Evolutionary conservation across 2,888 invertebrate genomes (phyloP), one percentile per base, ranked within the genome.

Genomic region (Nomada goodeniana): DNA sequence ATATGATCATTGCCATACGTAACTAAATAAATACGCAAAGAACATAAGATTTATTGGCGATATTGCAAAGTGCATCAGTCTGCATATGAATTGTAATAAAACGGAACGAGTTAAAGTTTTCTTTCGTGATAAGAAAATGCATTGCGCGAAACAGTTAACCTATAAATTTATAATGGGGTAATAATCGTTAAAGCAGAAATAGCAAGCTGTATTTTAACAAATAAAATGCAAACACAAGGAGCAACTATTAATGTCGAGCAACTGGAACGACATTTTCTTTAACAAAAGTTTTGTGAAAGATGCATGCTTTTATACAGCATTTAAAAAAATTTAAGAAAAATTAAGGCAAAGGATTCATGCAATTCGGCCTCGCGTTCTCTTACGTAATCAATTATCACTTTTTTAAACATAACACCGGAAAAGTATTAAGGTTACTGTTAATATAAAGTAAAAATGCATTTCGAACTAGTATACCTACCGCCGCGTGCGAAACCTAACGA

Each of bases 401-500:
- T 2, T 2, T 53, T 36, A 10, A 11, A 13, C 5, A 18, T 59
- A 7, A 36, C 11, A 13, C 11, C 13, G 9, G 1, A 20, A 50
- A 55, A 44, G 4, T 9, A 20, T 15, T 1, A n/a, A 29, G 13
- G 1, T 42, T 64, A 52, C 10, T 10, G n/a, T 20, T 9, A 59
- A 44, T 13, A 36, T 0, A 15, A n/a, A 11, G 0, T 0, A 9
- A 44, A 75, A 50, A n/a, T 29, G 0, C 5, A 15, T 15, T 2
- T 1, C 0, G 11, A 26, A 53, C n/a, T 23, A 26, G 36, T 3
- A 44, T 50, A 89, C 90, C 75, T 84, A 91, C 91, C 90, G 88
- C 87, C 75, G 72, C 79, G 72, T 80, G 81, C 78, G 81, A 87
- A 88, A 89, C 78, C 83, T 80, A 85, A 83, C 85, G 88, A 80